Evolutionary conservation across 1,140 invertebrate species (phyloP).

Genomic region (Drosophila serrata): DNA sequence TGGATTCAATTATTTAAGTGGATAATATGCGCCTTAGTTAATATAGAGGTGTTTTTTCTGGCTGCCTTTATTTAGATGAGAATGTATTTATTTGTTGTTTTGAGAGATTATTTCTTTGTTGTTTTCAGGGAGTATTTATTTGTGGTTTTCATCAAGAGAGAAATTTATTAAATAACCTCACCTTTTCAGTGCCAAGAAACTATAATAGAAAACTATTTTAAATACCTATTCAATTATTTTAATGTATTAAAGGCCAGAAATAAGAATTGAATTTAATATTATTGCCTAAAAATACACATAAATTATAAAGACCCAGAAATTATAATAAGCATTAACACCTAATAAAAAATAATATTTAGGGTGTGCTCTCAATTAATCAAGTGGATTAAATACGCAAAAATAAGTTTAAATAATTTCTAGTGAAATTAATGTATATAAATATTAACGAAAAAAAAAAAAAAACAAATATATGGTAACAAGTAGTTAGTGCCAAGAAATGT

Average conservation of each 20-base stretch:
- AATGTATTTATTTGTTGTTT: background rate
- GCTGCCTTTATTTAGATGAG: background rate
- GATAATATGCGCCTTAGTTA: constrained; percentile 13
- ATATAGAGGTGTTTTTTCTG: background rate
- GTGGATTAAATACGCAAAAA: background rate
- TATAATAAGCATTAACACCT: background rate
- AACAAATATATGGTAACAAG: background rate
- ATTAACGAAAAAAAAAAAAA: too few relatives aligned
- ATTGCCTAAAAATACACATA: background rate
- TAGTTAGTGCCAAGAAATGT: background rate
- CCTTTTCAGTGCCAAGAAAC: constrained; percentile 16
- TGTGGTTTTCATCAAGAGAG: background rate
- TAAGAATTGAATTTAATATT: background rate
- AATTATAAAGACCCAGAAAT: background rate
- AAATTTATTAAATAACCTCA: background rate
- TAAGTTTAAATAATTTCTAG: too few relatives aligned
- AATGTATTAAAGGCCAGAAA: background rate
- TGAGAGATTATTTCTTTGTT: background rate
- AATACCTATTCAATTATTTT: background rate
- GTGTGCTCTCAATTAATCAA: background rate
- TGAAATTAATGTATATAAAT: background rate
- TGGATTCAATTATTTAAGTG: constrained; percentile 18
- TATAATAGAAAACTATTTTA: background rate
- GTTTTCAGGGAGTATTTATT: background rate
- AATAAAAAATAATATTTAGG: background rate